A percentile compares a stretch with the other conserved stretches of the same genome.
These are phyloP conservation scores for Scartelaos histophorus DNA, from an alignment of 2,113 vertebrate species.

Conservation along the genomic window DNA sequence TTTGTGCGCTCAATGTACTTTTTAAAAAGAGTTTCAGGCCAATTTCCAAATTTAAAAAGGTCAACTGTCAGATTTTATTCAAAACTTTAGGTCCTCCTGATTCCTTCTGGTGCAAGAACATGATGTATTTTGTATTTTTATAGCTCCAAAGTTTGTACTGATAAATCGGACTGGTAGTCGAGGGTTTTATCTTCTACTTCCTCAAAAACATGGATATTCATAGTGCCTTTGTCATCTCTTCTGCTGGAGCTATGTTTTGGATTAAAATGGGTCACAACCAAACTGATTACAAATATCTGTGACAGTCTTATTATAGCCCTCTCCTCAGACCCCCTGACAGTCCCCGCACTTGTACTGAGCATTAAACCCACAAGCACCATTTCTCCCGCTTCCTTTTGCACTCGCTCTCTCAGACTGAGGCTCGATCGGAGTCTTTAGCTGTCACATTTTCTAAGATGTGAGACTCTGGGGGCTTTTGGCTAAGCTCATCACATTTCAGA, in stretches of 20 bases:
- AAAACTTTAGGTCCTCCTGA: not conserved
- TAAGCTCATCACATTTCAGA: constrained; percentile 66
- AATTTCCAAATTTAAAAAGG: not conserved
- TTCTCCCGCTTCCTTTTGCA: constrained; percentile 20
- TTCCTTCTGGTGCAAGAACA: not conserved
- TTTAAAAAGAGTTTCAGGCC: not conserved
- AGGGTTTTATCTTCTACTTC: constrained; percentile 4
- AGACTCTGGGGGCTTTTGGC: constrained; percentile 54
- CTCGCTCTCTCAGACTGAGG: constrained; percentile 39
- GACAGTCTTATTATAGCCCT: constrained; percentile 39
- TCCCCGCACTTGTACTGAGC: constrained; percentile 12
- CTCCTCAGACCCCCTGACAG: not conserved
- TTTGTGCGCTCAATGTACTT: not conserved
- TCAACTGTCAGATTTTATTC: not conserved
- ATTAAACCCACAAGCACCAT: constrained; percentile 33
- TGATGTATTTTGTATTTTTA: not conserved
- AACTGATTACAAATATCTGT: constrained; percentile 50
- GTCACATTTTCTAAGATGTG: constrained; percentile 53
- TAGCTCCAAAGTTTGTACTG: constrained; percentile 19
- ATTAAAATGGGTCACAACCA: constrained; percentile 59
- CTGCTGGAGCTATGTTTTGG: constrained; percentile 13
- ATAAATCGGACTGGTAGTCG: not conserved
- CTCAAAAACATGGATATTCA: constrained; percentile 27
- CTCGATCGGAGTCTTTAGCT: constrained; percentile 56
- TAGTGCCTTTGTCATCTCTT: constrained; percentile 31